Percentiles rank a stretch among this genome's conserved stretches.
phyloP scores from a whole-genome alignment of 2,113 vertebrate species.

The Nycticryphes semicollaris region DNA sequence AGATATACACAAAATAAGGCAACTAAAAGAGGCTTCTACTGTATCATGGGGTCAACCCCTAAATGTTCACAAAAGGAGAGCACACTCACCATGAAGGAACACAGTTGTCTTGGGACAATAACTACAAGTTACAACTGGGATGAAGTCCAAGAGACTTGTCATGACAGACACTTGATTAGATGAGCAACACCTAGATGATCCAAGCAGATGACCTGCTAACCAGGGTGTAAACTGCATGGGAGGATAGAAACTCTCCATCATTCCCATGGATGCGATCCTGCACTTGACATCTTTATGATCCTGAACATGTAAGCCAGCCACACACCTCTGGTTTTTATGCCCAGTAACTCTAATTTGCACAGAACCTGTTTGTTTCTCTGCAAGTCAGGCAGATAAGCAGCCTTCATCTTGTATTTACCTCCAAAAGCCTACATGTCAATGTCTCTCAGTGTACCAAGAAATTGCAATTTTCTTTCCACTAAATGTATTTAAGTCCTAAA shows the following conservation, averaged over 20 bases:
- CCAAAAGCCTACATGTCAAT: neutral
- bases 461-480: neutral
- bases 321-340: neutral
- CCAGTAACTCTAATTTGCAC: too few relatives aligned
- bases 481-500: neutral
- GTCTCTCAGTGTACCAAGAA: neutral
- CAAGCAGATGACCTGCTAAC: neutral
- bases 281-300: neutral
- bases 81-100: rapidly evolving
- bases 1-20: neutral
- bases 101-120: rapidly evolving
- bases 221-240: too few relatives aligned
- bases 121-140: neutral
- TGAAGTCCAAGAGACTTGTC: neutral
- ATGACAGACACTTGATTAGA: neutral
- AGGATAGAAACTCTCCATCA: too few relatives aligned
- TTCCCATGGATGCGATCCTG: neutral
- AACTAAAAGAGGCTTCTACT: neutral
- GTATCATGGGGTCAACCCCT: neutral
- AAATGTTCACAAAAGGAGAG: neutral
- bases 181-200: neutral
- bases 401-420: neutral
- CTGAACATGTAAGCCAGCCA: neutral
- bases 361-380: neutral
- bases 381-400: neutral